Base-by-base conservation (phyloP, 2,113 vertebrate genomes). In the Lepidothrix coronata region DNA sequence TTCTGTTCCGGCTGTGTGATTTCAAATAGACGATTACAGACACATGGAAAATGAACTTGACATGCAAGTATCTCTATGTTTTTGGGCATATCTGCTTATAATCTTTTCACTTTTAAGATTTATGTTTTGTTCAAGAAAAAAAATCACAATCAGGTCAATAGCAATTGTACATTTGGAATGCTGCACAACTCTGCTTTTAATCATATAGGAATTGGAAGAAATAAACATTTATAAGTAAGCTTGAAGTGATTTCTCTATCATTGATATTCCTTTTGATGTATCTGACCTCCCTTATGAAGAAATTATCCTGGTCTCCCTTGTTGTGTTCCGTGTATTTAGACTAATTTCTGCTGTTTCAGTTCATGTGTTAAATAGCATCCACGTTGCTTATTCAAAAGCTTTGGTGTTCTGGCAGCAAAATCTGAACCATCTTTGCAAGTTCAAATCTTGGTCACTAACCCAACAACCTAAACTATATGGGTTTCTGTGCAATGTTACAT, bases 101-200 rank as follows among this genome's bases (percentile, higher is more conserved):
- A 62, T 93, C 30, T 92, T 87, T 81, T 87, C 61, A 55, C 21
- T 91, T 49, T 39, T 5, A 72, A 81, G 73, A 48, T 72, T 84
- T 84, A 37, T 39, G 7, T 52, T 89, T 52, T 91, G 22, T 70
- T 81, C 9, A 55, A 41, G n/a, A 16, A 51, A 76, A 81, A 72
- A 77, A 89, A 41, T 33, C 31, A n/a, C 44, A 35, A 15, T 59
- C 14, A 5, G 15, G 31, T 86, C 80, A 78, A 75, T 31, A 89
- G 31, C 20, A 85, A 15, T 76, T 89, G 67, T 68, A 35, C 12
- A 15, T 87, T 84, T 91, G 49, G 41, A 91, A 22, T 1, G 4
- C 31, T 78, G 41, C 10, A 72, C 24, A 93, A 51, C 30, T 73
- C 95, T 94, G 90, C 31, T 90, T 95, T 88, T 85, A 94, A 93